These are phyloP conservation scores for Lasiurus cinereus DNA, from an alignment of 2,113 vertebrate genomes.

Conservation along the genomic window DNA sequence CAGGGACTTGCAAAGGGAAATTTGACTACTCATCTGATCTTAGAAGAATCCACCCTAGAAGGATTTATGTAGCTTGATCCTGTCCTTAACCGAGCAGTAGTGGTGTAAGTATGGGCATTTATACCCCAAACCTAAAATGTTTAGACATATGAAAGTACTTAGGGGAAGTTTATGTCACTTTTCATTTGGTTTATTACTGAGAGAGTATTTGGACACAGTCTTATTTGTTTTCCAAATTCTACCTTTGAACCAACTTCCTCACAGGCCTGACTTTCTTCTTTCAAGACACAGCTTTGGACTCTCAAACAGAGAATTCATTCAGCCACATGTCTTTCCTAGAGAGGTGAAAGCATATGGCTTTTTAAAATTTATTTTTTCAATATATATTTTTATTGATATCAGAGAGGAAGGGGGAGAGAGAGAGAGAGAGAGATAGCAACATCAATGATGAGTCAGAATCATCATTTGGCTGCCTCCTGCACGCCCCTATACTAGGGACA, in stretches of 20 bases:
- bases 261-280: neutral
- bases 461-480: too few relatives aligned
- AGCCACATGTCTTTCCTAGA: neutral
- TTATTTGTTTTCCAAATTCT: slow-evolving; percentile 45
- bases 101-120: neutral
- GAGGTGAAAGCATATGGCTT: neutral
- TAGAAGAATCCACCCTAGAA: neutral
- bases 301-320: neutral
- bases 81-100: neutral
- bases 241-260: neutral
- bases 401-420: too few relatives aligned
- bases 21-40: neutral
- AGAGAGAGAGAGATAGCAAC: too few relatives aligned
- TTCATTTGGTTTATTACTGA: slow-evolving; percentile 27
- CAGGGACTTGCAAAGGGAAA: neutral
- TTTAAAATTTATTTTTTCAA: too few relatives aligned
- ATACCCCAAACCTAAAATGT: neutral
- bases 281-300: neutral
- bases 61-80: neutral
- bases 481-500: too few relatives aligned
- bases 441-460: too few relatives aligned
- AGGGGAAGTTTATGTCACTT: neutral
- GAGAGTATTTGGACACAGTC: neutral
- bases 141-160: neutral
- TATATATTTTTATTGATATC: too few relatives aligned